phyloP scores from a whole-genome alignment of 2,888 invertebrate genomes.

The Cabera pusaria region DNA sequence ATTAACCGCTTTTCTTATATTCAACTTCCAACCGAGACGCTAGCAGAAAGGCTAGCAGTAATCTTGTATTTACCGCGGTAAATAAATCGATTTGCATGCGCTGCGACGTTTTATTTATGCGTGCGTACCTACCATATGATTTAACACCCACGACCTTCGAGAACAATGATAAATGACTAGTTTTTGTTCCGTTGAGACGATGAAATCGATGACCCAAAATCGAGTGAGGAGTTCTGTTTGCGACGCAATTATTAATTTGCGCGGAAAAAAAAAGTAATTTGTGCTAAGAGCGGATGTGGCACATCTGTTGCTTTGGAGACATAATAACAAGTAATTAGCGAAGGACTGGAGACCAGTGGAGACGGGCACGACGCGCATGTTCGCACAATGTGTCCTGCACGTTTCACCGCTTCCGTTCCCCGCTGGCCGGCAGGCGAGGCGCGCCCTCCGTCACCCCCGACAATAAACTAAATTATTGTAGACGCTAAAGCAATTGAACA shows the following conservation, averaged over 20 bases:
- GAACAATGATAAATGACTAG: conserved; percentile 38
- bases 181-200: conserved; percentile 35
- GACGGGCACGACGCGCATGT: conserved; percentile 42
- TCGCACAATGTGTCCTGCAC: conserved; percentile 80
- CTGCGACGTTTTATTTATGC: conserved; percentile 35
- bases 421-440: conserved; percentile 34
- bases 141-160: conserved; percentile 45
- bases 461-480: conserved; percentile 40
- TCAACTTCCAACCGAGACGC: conserved; percentile 20
- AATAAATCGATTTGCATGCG: conserved; percentile 51
- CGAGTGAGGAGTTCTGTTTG: conserved; percentile 24
- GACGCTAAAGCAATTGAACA: conserved; percentile 39
- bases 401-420: conserved; percentile 62
- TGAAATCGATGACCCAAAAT: conserved; percentile 29
- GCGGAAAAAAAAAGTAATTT: conserved; percentile 38
- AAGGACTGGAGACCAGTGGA: conserved; percentile 47
- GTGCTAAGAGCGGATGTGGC: conserved; percentile 71
- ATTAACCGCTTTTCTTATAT: conserved; percentile 26
- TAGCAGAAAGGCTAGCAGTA: conserved; percentile 24
- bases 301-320: conserved; percentile 74
- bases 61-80: conserved; percentile 43
- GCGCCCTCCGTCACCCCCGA: conserved; percentile 32
- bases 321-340: too few species aligned
- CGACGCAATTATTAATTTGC: conserved; percentile 36
- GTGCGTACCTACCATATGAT: conserved; percentile 41